Base-by-base conservation (phyloP, 1,140 invertebrate genomes). In the Reticulitermes speratus region DNA sequence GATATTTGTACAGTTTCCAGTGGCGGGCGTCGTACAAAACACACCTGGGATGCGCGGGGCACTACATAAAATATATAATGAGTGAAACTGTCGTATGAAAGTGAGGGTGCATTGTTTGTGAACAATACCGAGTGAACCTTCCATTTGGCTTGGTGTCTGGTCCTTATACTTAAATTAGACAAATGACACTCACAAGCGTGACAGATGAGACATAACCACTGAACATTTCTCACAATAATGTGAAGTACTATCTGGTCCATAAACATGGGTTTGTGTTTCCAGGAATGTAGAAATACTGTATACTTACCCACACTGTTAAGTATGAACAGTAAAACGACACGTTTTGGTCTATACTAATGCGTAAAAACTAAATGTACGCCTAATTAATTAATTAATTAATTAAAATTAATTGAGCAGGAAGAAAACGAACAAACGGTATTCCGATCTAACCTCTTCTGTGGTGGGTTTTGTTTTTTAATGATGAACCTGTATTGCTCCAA, bases 161-260 rank as follows among this genome's bases (percentile, higher is more conserved):
- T 30, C n/a, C 25, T 75, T 75, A 75, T 75, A 25, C 65, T 75
- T 75, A 75, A 75, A 75, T 75, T 75, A 75, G 65, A 75, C 65
- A 75, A 75, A 75, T 75, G 65, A 75, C 65, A 75, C 25, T 30
- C n/a, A 14, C 1, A 25, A 75, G 8, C 12, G 9, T 75, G 65
- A 30, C 65, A 75, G 65, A 75, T 30, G 65, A 75, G n/a, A 75
- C n/a, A 14, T 30, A 14, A 11, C 25, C n/a, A n/a, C n/a, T 9
- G 9, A 30, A 25, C 65, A 14, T 65, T 65, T 65, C 16, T 25
- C 59, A n/a, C 59, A 65, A 65, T 48, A 48, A 48, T 48, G 9
- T 48, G 14, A 48, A 14, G 14, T 75, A 75, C 65, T 75, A 75
- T 16, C 65, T 25, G 25, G 25, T 7, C 14, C 7, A 14, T 30